Evolutionary conservation across 2,888 invertebrate species (phyloP), one percentile per base, ranked within the genome.

Genomic region (Aethes cnicana): DNA sequence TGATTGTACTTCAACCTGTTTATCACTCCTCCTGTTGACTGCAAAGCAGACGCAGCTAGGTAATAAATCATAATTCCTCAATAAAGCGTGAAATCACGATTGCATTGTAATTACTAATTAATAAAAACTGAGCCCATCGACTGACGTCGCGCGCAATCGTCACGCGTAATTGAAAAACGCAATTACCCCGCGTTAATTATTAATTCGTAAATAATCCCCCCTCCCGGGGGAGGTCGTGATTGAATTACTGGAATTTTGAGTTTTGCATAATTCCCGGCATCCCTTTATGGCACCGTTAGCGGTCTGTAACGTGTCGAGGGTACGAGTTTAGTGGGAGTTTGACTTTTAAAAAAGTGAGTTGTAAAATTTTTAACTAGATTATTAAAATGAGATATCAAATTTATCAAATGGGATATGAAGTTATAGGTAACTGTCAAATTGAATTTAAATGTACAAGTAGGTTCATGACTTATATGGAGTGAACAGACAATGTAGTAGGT

Each of bases 211-310:
- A 90, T 90, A 89, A 89, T 89, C 84, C 55, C 69, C 72, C 66
- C 68, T 70, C 72, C 83, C 72, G 77, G 63, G 60, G 79, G 81
- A 80, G 74, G 70, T 62, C 69, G 62, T 84, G 83, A 88, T 89
- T 88, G 88, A 88, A 89, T 89, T 87, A 87, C 85, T 82, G 84
- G 82, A 84, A 86, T 86, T 87, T 85, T 80, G 85, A 85, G 84
- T 86, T 87, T 85, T 84, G 87, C 87, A 88, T 88, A 81, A 88
- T 84, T 87, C 79, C 69, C 77, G 83, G 81, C 83, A 81, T 81
- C 86, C 84, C 86, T 87, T 86, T 84, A 75, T 69, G 75, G 72
- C 66, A 64, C 64, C 63, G 25, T 54, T 47, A 54, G 55, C 47
- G 44, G 39, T 39, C 32, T 32, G 39, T 39, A 52, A 39, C 46